Base-by-base conservation (phyloP, 2,113 vertebrate genomes). In the Petrocephalus microphthalmus region DNA sequence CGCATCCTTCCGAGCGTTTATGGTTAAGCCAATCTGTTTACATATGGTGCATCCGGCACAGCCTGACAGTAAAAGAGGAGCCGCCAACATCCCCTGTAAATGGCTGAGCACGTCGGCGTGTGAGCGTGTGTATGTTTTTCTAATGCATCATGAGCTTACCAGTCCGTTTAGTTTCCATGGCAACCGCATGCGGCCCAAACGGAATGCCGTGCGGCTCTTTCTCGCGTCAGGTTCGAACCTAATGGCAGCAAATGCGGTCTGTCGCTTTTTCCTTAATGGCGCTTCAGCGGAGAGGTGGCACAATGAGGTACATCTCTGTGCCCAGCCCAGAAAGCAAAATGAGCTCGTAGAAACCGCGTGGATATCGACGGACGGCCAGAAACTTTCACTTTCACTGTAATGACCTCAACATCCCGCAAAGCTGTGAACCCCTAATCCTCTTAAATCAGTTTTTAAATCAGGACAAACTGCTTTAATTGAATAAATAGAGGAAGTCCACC, bases 121-220 rank as follows among this genome's bases (percentile, higher is more conserved):
- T 45, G 60, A 67, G 60, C 13, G 60, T n/a, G 60, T 85, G n/a
- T 29, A 54, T 54, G 57, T 64, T 56, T 85, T 85, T 42, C 52
- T 22, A 81, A 22, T 54, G 2, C 20, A 56, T 5, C 84, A 7
- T 82, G 82, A 56, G 33, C 88, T 86, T 71, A 49, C 53, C 67
- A 22, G 13, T 82, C 33, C 20, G 25, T 89, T 86, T 56, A 60
- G 81, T 90, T 56, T 57, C 82, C 88, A 89, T 89, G 57, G 78
- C 15, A 89, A 88, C 82, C 45, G 53, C 64, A 54, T 7, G 53
- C 49, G 74, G 17, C 47, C 29, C 42, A 51, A 86, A 64, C 20
- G 47, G 47, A 20, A 13, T 45, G 60, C 37, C 57, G 64, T 33
- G 52, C 53, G 47, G 56, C 49, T 45, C 17, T 47, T 51, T 19